Conservation (phyloP, 2,797 vertebrate genomes). For the Cyprinodon diabolis region DNA sequence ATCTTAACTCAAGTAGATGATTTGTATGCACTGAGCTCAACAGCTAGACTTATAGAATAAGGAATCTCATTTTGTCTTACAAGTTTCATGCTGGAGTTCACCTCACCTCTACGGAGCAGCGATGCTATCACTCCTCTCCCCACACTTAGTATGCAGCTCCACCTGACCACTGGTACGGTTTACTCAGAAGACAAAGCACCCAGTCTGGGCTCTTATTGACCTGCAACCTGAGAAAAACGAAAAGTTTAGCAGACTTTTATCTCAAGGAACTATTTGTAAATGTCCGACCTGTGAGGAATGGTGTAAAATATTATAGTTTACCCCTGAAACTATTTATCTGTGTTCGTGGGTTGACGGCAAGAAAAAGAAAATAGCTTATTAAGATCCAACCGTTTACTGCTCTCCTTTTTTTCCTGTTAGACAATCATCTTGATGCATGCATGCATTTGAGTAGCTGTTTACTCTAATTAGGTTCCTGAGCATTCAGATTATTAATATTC, state of each 20-base stretch:
- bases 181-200: conserved; percentile 30
- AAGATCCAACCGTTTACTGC: conserved; percentile 8
- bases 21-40: neutral
- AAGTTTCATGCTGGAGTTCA: conserved; percentile 6
- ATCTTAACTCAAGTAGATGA: neutral
- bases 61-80: conserved; percentile 7
- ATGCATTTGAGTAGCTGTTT: conserved; percentile 39
- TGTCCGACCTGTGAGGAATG: neutral
- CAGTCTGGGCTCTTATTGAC: conserved; percentile 36
- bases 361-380: neutral
- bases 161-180: conserved; percentile 13
- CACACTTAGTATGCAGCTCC: conserved; percentile 45
- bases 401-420: conserved; percentile 10
- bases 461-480: conserved; percentile 49
- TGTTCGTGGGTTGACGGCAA: conserved; percentile 8
- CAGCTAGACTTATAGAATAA: neutral
- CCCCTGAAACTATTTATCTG: neutral
- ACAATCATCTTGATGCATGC: conserved; percentile 41
- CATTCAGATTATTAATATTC: conserved; percentile 53
- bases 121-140: conserved; percentile 27
- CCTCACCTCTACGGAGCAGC: conserved; percentile 27
- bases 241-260: conserved; percentile 20
- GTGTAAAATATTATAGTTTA: conserved; percentile 16
- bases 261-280: neutral
- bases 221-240: conserved; percentile 14